Evolutionary conservation across 1,140 invertebrate species (phyloP).

Genomic region (Lepidurus packardi): DNA sequence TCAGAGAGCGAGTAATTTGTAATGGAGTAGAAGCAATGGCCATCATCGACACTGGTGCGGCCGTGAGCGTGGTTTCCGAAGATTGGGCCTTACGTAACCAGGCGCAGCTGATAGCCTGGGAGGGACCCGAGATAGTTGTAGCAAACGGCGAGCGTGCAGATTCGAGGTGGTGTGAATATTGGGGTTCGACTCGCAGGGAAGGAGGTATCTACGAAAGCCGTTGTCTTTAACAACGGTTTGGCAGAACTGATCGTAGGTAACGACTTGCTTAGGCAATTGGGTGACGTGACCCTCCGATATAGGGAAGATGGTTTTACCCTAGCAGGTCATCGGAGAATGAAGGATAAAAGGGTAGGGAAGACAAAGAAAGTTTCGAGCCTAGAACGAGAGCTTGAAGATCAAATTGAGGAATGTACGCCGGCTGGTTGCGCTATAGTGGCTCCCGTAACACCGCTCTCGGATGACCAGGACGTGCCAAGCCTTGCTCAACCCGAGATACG

Average conservation of each 20-base stretch:
- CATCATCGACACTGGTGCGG: conserved; percentile 5
- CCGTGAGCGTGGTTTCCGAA: not conserved
- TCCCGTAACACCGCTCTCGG: too few relatives aligned
- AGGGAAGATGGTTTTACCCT: conserved; percentile 39
- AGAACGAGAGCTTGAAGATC: too few relatives aligned
- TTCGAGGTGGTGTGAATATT: not conserved
- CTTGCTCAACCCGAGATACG: too few relatives aligned
- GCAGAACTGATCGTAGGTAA: not conserved
- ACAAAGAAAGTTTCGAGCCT: too few relatives aligned
- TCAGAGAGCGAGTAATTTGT: not conserved
- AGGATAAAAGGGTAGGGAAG: too few relatives aligned
- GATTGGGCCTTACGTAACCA: not conserved
- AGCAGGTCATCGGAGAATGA: conserved; percentile 43
- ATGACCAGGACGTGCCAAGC: too few relatives aligned
- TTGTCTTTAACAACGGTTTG: not conserved
- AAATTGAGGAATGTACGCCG: too few relatives aligned
- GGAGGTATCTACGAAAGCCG: not conserved
- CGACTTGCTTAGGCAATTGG: not conserved
- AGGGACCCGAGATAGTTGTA: not conserved
- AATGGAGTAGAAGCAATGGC: not conserved
- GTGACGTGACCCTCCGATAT: not conserved
- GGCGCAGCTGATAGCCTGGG: not conserved
- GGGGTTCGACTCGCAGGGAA: not conserved
- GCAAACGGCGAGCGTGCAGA: not conserved
- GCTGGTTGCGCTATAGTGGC: too few relatives aligned